Base-by-base conservation (phyloP, 2,113 vertebrate genomes). In the Plotosus lineatus region DNA sequence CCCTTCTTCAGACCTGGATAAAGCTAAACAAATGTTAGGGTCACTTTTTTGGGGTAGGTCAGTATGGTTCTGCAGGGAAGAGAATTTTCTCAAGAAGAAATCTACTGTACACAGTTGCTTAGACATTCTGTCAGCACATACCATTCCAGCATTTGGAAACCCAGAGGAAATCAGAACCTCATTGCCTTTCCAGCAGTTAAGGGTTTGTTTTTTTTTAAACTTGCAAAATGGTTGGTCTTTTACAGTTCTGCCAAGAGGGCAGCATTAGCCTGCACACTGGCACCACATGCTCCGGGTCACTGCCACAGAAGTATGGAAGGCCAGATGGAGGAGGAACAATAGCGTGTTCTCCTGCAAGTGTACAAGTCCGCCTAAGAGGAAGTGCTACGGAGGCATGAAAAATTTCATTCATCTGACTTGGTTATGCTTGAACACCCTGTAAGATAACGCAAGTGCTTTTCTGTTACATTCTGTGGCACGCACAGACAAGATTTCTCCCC, bases 261-360 rank as follows among this genome's bases (percentile, higher is more conserved):
- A 28, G 60, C 44, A 66, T 78, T 65, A 40, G 51, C 58, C 48
- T 1, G 42, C 58, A 38, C 14, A 17, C 72, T 69, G 21, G 75
- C 74, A 48, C 74, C 40, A 55, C 60, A 58, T 50, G 55, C 28
- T 19, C 31, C 3, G 33, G 33, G 33, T 65, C 33, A 19, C 23
- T 8, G n/a, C 14, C n/a, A 28, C 48, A 44, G 26, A 50, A 58
- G 14, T 53, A 23, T 40, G 31, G 50, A 5, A 26, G 21, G 28
- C 26, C 40, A 74, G 69, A 26, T 74, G 56, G 69, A 74, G 33
- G 78, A 40, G 42, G 44, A 81, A 81, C 56, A 81, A 75, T 75
- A 23, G 46, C 0, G 44, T 46, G 17, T 75, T 81, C 71, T 74
- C 55, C 40, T 75, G 58, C 79, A 65, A 71, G 53, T 53, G 23